A percentile compares a stretch with the other conserved stretches of the same genome.
Evolutionary conservation across 1,140 invertebrate genomes (phyloP).

Genomic region (Brachionus manjavacas): DNA sequence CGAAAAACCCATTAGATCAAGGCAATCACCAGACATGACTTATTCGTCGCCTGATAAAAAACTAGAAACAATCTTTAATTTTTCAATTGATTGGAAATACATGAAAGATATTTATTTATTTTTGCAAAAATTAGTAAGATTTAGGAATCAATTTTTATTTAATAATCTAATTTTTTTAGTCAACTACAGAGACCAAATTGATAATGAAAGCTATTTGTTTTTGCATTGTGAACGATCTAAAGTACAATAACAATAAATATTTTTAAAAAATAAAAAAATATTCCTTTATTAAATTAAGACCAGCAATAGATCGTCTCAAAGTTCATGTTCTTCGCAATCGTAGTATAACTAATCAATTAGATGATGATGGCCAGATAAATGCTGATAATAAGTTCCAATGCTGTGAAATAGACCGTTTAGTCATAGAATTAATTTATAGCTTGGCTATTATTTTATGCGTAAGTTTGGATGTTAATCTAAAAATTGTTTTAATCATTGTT

Average conservation of each 20-base stretch:
- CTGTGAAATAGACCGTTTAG: background rate
- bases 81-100: slow-evolving; percentile 14
- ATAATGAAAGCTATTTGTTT: slow-evolving; percentile 32
- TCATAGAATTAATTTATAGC: background rate
- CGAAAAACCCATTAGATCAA: background rate
- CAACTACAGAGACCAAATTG: background rate
- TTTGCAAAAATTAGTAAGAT: slow-evolving; percentile 21
- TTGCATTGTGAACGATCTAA: slow-evolving; percentile 37
- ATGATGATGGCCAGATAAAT: background rate
- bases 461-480: background rate
- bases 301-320: background rate
- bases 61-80: background rate
- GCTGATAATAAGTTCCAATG: background rate
- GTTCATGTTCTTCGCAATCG: background rate
- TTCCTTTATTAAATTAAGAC: background rate
- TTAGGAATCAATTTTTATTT: background rate
- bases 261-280: background rate
- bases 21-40: background rate
- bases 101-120: slow-evolving; percentile 33
- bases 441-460: slow-evolving; percentile 16
- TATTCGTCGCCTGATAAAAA: background rate
- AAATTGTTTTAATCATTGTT: background rate
- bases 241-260: background rate
- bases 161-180: background rate
- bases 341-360: background rate